These are phyloP conservation scores for Anolis apletophallus DNA, from an alignment of 2,797 vertebrate genomes.

Conservation along the genomic window DNA sequence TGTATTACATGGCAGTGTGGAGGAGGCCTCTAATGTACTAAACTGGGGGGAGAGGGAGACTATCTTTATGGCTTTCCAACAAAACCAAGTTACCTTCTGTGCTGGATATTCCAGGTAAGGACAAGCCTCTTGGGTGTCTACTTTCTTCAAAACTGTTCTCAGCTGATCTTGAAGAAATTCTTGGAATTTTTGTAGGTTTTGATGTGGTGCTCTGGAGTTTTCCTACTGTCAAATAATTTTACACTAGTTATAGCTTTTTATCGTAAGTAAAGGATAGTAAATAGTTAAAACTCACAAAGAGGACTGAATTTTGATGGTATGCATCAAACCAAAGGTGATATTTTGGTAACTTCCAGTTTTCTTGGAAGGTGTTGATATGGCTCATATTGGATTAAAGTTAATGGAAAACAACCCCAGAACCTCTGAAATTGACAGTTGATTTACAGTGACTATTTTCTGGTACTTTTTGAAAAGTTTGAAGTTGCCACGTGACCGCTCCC, in stretches of 20 bases:
- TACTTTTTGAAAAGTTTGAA: not conserved
- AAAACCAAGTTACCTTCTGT: conserved; percentile 71
- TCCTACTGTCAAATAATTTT: conserved; percentile 63
- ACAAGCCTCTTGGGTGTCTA: conserved; percentile 64
- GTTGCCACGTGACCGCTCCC: not conserved
- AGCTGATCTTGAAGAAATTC: conserved; percentile 69
- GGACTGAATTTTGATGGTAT: not conserved
- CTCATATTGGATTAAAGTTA: too few species aligned
- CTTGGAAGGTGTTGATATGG: too few species aligned
- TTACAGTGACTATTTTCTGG: too few species aligned
- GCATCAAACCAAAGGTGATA: not conserved
- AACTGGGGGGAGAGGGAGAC: too few species aligned
- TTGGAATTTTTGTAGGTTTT: conserved; percentile 72
- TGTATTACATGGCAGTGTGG: not conserved
- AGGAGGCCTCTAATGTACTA: too few species aligned
- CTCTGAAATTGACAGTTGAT: not conserved
- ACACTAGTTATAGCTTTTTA: conserved; percentile 34
- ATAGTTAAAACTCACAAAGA: not conserved
- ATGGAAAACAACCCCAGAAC: too few species aligned
- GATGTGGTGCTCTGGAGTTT: conserved; percentile 68
- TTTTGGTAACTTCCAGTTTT: too few species aligned
- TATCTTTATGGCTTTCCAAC: not conserved
- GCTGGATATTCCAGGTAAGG: conserved; percentile 76
- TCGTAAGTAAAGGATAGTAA: not conserved
- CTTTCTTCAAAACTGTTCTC: conserved; percentile 57